phyloP scores from a whole-genome alignment of 2,888 invertebrate genomes.

The Sinotaia quadrata region DNA sequence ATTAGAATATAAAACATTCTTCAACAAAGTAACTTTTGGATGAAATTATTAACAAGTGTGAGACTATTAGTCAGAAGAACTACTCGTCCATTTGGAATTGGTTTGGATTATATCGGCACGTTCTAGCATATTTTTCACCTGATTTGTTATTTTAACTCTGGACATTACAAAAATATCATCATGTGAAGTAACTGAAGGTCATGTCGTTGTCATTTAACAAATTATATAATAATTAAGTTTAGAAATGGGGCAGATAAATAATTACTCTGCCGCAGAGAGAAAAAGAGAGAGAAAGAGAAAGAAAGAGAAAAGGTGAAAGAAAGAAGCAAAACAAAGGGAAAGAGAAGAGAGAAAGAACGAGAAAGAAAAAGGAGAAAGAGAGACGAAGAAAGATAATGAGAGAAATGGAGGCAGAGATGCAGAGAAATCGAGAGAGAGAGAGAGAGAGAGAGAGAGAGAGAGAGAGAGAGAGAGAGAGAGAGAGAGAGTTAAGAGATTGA shows the following conservation, averaged over 20 bases:
- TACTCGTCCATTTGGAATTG: too few relatives aligned
- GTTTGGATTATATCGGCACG: too few relatives aligned
- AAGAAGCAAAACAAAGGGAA: not conserved
- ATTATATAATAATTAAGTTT: too few relatives aligned
- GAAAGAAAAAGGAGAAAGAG: not conserved
- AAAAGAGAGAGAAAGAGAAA: not conserved
- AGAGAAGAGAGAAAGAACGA: not conserved
- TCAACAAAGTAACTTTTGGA: too few relatives aligned
- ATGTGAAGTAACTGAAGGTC: too few relatives aligned
- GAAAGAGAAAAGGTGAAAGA: not conserved
- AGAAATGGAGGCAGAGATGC: not conserved
- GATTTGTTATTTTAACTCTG: too few relatives aligned
- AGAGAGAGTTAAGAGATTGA: not conserved
- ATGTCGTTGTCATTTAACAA: too few relatives aligned
- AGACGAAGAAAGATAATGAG: not conserved
- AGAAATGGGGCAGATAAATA: not conserved
- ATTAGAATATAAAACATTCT: too few relatives aligned
- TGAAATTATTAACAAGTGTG: too few relatives aligned
- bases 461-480: not conserved
- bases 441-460: conserved; percentile 2
- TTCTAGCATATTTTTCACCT: too few relatives aligned
- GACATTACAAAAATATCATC: too few relatives aligned
- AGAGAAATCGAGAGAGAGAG: not conserved
- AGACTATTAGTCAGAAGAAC: too few relatives aligned
- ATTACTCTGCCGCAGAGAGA: not conserved